Conservation (phyloP, 2,888 invertebrate species). For the Aphelenchoides bicaudatus region DNA sequence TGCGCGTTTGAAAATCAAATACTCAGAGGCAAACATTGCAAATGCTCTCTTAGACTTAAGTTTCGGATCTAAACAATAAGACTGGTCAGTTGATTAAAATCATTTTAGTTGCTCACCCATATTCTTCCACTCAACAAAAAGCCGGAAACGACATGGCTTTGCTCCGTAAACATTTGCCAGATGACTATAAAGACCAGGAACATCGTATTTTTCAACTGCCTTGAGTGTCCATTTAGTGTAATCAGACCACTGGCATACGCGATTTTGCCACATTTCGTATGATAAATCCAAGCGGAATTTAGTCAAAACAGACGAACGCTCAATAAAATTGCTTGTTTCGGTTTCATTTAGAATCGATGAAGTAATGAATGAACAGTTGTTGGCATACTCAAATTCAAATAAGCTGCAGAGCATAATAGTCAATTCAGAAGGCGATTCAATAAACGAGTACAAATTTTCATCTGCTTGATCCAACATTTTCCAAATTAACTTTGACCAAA, state of each 20-base stretch:
- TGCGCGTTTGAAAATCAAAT: not conserved
- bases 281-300: constrained; percentile 10
- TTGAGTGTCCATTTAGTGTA: not conserved
- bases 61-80: constrained; percentile 3
- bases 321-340: too few species aligned
- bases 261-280: not conserved
- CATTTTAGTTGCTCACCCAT: constrained; percentile 1
- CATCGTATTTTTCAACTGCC: not conserved
- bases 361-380: not conserved
- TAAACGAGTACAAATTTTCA: too few species aligned
- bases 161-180: not conserved
- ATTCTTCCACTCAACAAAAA: not conserved
- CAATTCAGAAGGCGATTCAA: not conserved
- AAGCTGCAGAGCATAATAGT: constrained; percentile 4
- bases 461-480: too few species aligned
- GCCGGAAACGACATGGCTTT: not conserved
- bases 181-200: not conserved
- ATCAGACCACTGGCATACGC: not conserved
- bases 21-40: constrained; percentile 1
- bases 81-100: not conserved
- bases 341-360: too few species aligned
- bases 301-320: not conserved
- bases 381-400: constrained; percentile 3
- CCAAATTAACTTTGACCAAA: not conserved
- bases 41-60: not conserved